These are phyloP conservation scores for Celastrina argiolus DNA, from an alignment of 2,888 invertebrate genomes.

Conservation along the genomic window DNA sequence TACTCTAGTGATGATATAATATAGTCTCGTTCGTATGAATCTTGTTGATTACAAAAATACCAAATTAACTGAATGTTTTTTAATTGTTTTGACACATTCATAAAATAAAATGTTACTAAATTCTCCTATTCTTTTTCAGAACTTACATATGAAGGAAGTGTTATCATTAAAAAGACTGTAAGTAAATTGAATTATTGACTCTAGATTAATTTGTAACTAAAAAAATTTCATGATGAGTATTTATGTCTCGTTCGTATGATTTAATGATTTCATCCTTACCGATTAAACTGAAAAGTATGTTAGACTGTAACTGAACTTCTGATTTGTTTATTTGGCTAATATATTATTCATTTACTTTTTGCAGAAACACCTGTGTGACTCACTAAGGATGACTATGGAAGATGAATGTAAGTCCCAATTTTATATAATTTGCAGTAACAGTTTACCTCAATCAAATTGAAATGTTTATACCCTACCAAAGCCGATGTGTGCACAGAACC, in stretches of 20 bases:
- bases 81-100: not conserved
- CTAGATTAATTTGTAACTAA: too few species aligned
- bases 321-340: not conserved
- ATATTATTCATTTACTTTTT: not conserved
- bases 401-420: not conserved
- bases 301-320: not conserved
- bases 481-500: conserved; percentile 62
- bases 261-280: conserved; percentile 55
- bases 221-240: conserved; percentile 41
- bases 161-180: too few species aligned
- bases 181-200: too few species aligned
- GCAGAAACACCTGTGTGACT: not conserved
- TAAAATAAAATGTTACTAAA: not conserved
- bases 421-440: too few species aligned
- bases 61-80: conserved; percentile 40
- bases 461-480: conserved; percentile 65
- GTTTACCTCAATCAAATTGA: too few species aligned
- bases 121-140: not conserved
- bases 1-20: conserved; percentile 49
- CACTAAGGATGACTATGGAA: not conserved
- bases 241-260: conserved; percentile 60
- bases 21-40: conserved; percentile 69
- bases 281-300: conserved; percentile 40
- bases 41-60: conserved; percentile 56
- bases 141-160: too few species aligned